Base-by-base conservation (phyloP, 2,888 invertebrate species). In the Trichogramma dendrolimi region DNA sequence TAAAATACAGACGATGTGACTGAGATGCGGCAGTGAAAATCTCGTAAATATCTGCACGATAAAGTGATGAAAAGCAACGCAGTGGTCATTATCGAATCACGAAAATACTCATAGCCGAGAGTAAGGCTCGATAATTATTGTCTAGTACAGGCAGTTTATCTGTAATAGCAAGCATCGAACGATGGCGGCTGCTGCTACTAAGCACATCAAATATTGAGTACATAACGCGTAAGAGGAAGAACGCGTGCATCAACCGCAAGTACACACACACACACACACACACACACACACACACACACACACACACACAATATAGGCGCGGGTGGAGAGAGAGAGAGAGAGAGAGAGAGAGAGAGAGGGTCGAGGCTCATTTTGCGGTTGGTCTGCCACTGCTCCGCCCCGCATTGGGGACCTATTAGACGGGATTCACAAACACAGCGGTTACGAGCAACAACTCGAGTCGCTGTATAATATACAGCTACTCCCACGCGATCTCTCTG, bases 361-460 rank as follows among this genome's bases (percentile, higher is more conserved):
- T 40, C 52, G 41, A 53, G 4, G 40, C 39, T 11, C 6, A 11
- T 2, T 53, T 14, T 10, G 42, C 72, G 74, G 73, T 74, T 75
- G 74, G 75, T 47, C 49, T 71, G 72, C 70, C 70, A 68, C 71
- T 71, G 69, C 74, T 72, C 75, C 75, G 75, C 75, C 75, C 74
- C 70, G 65, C 57, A 65, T 52, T 11, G n/a, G 65, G 70, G 68
- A 73, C 72, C 71, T 27, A 27, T 27, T 27, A 27, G 27, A 27
- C 27, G 27, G 27, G 27, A 27, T 27, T 27, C 27, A 27, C 27
- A 27, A 27, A 27, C 27, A 27, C 27, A 27, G 68, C 71, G 73
- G 74, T 73, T 72, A 73, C 71, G 68, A 71, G 71, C 67, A 27
- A 27, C 27, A 27, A 27, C 27, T 27, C 27, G 27, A 27, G 27